phyloP scores from a whole-genome alignment of 2,797 vertebrate genomes.

The Oryzias sinensis region DNA sequence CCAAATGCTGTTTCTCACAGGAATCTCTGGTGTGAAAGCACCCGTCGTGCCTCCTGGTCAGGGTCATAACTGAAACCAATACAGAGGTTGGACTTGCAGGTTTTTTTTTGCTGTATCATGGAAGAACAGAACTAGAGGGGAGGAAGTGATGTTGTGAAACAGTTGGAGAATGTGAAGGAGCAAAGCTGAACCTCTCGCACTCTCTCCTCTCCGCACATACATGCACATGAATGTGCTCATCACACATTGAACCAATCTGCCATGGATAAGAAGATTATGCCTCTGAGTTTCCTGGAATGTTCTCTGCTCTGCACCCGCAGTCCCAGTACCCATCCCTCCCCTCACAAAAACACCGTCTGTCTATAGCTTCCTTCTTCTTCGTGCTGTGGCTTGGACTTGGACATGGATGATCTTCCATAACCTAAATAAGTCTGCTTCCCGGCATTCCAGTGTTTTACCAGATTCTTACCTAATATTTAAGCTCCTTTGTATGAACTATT shows the following conservation, averaged over 20 bases:
- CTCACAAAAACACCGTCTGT: conserved; percentile 37
- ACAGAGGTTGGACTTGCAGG: too few relatives aligned
- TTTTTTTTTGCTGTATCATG: too few relatives aligned
- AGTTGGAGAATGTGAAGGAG: conserved; percentile 20
- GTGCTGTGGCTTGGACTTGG: conserved; percentile 36
- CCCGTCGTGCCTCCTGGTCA: conserved; percentile 26
- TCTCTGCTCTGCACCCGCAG: conserved; percentile 56
- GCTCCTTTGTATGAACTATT: conserved; percentile 1
- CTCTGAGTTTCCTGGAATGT: conserved; percentile 73
- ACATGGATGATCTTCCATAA: conserved; percentile 45
- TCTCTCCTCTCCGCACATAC: conserved; percentile 3
- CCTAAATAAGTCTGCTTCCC: conserved; percentile 64
- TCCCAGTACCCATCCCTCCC: conserved; percentile 36
- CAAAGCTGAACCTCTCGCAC: conserved; percentile 28
- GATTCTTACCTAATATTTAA: conserved; percentile 3
- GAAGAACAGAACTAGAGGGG: conserved; percentile 9
- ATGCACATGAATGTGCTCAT: conserved; percentile 26
- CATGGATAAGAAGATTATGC: conserved; percentile 78
- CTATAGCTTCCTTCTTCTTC: conserved; percentile 21
- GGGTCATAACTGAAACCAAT: conserved; percentile 33
- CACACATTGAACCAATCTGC: conserved; percentile 67
- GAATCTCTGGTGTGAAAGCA: conserved; percentile 46
- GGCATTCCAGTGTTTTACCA: conserved; percentile 32
- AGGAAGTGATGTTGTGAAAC: conserved; percentile 28
- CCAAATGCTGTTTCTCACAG: conserved; percentile 26